Evolutionary conservation across 2,888 invertebrate genomes (phyloP).

Genomic region (Melipona bicolor): DNA sequence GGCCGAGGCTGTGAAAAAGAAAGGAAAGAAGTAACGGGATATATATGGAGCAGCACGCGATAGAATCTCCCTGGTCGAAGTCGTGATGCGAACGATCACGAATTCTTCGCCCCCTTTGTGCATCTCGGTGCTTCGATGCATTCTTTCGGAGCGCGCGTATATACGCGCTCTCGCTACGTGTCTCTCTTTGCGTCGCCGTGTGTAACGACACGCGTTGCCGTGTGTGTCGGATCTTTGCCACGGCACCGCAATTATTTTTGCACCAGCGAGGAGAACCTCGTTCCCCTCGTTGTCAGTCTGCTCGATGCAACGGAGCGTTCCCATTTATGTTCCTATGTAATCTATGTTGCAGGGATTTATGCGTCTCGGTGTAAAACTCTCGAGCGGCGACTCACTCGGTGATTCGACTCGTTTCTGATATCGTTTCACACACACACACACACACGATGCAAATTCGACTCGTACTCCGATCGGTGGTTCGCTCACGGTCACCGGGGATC

Average conservation of each 20-base stretch:
- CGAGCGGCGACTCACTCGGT: constrained; percentile 2
- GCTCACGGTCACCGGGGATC: background rate
- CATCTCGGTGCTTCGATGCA: constrained; percentile 61
- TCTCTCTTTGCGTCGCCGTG: background rate
- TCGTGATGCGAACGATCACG: constrained; percentile 79
- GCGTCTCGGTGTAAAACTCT: constrained; percentile 1
- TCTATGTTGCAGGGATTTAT: constrained; percentile 11
- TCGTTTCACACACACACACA: constrained; percentile 23
- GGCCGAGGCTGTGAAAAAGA: constrained; percentile 54
- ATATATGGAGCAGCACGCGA: constrained; percentile 76
- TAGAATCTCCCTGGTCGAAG: constrained; percentile 72
- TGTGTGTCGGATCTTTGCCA: constrained; percentile 45
- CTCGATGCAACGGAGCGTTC: background rate
- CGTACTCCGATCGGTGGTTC: background rate
- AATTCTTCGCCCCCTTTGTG: constrained; percentile 73
- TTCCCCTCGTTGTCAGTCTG: background rate
- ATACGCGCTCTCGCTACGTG: constrained; percentile 16
- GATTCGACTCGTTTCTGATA: constrained; percentile 10
- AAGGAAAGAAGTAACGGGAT: constrained; percentile 63
- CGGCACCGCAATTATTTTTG: constrained; percentile 51
- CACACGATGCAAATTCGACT: constrained; percentile 25
- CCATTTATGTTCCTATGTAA: background rate
- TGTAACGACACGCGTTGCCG: constrained; percentile 45
- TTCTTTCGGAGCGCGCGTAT: constrained; percentile 52
- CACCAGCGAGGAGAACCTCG: background rate